Evolutionary conservation across 1,140 invertebrate genomes (phyloP).

Genomic region (Meloidogyne exigua): DNA sequence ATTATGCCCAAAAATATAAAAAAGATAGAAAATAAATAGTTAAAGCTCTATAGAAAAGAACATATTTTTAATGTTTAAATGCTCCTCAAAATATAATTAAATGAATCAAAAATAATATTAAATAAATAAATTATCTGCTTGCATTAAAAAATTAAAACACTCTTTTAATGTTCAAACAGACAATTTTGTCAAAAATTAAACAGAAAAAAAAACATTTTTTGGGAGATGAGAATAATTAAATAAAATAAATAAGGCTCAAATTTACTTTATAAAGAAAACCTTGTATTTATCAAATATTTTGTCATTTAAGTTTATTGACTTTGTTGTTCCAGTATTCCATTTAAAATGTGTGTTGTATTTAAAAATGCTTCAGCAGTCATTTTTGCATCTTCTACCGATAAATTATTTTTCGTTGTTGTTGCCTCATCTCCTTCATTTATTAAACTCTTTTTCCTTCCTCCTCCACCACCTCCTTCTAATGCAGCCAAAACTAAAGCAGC

Average conservation of each 20-base stretch:
- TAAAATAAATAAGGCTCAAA: too few relatives aligned
- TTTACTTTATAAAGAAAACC: neutral
- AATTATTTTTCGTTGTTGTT: neutral
- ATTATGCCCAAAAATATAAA: constrained; percentile 1
- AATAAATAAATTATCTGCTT: too few relatives aligned
- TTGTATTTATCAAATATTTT: neutral
- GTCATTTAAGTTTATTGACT: neutral
- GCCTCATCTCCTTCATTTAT: neutral
- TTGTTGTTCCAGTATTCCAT: constrained; percentile 24
- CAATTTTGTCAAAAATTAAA: too few relatives aligned
- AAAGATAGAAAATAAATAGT: neutral
- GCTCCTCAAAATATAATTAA: neutral
- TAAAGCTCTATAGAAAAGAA: neutral
- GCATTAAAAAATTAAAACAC: too few relatives aligned
- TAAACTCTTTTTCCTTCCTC: neutral
- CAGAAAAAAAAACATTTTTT: too few relatives aligned
- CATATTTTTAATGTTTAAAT: neutral
- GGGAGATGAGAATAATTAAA: too few relatives aligned
- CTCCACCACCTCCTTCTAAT: neutral
- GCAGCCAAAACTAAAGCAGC: constrained; percentile 18
- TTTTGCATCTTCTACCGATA: neutral
- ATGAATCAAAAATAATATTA: neutral
- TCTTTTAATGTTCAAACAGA: too few relatives aligned
- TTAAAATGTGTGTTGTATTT: constrained; percentile 16
- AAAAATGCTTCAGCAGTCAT: constrained; percentile 12